Conservation (phyloP, 2,113 vertebrate species). For the Progne subis region DNA sequence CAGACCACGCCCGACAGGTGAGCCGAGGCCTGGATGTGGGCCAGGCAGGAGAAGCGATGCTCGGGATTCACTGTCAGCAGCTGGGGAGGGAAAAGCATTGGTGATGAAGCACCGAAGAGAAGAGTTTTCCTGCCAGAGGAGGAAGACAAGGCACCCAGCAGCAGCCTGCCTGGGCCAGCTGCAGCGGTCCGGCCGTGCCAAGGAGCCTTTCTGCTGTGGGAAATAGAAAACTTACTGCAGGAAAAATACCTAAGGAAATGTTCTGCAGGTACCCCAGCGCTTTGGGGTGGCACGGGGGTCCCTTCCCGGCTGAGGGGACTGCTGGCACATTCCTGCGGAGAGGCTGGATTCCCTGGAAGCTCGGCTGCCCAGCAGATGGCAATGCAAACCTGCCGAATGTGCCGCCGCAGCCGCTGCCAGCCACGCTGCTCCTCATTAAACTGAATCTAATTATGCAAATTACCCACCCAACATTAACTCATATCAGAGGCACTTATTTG, state of each 20-base stretch:
- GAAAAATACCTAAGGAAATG: rapidly evolving
- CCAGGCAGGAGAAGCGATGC: conserved; percentile 89
- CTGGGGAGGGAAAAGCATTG: conserved; percentile 64
- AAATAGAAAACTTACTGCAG: rapidly evolving
- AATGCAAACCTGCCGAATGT: not conserved
- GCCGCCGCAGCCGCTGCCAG: not conserved
- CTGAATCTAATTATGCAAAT: not conserved
- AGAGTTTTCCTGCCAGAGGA: not conserved
- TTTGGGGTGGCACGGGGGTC: rapidly evolving
- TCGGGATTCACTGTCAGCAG: conserved; percentile 94
- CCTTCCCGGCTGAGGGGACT: not conserved
- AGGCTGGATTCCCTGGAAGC: not conserved
- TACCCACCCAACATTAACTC: not conserved
- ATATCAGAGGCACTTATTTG: not conserved
- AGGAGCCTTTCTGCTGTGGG: not conserved
- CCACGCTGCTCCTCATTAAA: not conserved
- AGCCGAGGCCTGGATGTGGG: conserved; percentile 84
- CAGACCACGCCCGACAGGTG: conserved; percentile 84
- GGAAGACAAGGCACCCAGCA: not conserved
- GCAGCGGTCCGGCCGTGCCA: rapidly evolving
- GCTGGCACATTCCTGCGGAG: not conserved
- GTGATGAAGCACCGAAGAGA: rapidly evolving
- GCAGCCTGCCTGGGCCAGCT: rapidly evolving
- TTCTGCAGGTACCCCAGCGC: not conserved
- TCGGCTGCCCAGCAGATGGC: conserved; percentile 52